Conservation (phyloP, 1,140 invertebrate genomes). For the Matsumurasca onukii region DNA sequence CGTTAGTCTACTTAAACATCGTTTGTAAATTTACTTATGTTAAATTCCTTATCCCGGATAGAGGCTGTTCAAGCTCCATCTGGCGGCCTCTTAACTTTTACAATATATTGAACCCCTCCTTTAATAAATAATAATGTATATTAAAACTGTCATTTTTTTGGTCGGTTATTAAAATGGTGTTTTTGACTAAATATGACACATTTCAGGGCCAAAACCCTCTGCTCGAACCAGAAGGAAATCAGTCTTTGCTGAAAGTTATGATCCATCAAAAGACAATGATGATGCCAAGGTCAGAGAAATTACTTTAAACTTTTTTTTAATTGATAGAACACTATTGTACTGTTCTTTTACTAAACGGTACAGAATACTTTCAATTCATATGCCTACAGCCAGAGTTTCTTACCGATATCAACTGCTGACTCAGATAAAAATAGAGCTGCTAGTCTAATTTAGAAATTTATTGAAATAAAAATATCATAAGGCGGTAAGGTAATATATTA, state of each 20-base stretch:
- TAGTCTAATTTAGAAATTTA: no score
- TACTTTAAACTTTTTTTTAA: no score
- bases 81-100: not conserved
- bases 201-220: not conserved
- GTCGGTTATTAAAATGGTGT: not conserved
- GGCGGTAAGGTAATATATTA: no score
- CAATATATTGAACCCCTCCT: not conserved
- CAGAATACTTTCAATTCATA: no score
- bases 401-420: no score
- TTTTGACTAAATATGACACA: not conserved
- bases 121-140: not conserved
- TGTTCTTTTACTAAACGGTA: no score
- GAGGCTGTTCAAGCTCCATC: not conserved
- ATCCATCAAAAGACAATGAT: conserved; percentile 93
- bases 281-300: conserved; percentile 58
- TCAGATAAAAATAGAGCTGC: no score
- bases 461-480: no score
- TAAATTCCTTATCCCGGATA: not conserved
- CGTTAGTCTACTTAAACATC: no score
- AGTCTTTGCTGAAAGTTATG: conserved; percentile 93
- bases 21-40: no score
- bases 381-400: no score
- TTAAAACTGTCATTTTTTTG: not conserved
- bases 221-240: conserved; percentile 74
- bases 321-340: no score